Evolutionary conservation across 2,888 invertebrate species (phyloP).

Genomic region (Antitype chi): DNA sequence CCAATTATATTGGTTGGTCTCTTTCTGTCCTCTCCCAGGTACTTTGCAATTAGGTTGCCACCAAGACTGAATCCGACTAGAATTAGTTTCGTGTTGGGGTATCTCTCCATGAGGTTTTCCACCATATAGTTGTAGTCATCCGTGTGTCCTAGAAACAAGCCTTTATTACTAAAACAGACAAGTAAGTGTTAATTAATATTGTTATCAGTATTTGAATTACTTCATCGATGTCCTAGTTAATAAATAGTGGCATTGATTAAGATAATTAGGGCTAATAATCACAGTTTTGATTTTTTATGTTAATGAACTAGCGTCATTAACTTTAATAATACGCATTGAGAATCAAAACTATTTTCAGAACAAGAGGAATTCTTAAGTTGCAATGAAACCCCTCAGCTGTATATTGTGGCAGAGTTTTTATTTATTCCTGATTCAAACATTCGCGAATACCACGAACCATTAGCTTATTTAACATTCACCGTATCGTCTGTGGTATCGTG

Average conservation of each 20-base stretch:
- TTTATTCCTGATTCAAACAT: slow-evolving; percentile 1
- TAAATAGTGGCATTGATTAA: not conserved
- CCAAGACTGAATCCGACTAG: slow-evolving; percentile 98
- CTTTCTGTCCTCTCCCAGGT: slow-evolving; percentile 94
- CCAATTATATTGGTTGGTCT: slow-evolving; percentile 94
- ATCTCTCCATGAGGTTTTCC: slow-evolving; percentile 92
- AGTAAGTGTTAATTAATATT: not conserved
- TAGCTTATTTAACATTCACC: slow-evolving; percentile 7
- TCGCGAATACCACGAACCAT: not conserved
- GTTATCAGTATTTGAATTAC: slow-evolving; percentile 10
- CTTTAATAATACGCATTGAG: not conserved
- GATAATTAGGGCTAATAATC: slow-evolving; percentile 42
- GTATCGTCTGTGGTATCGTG: too few species aligned
- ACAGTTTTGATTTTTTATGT: slow-evolving; percentile 22
- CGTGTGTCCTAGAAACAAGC: slow-evolving; percentile 93
- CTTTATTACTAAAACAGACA: slow-evolving; percentile 13
- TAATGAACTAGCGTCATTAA: slow-evolving; percentile 4
- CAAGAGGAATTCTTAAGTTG: not conserved
- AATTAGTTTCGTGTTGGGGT: slow-evolving; percentile 94
- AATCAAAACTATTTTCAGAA: slow-evolving; percentile 1
- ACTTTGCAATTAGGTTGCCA: slow-evolving; percentile 98
- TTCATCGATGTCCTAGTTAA: slow-evolving; percentile 15
- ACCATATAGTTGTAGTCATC: slow-evolving; percentile 97
- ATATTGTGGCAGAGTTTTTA: too few species aligned
- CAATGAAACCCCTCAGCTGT: not conserved